Percentiles rank a stretch among this genome's conserved stretches.
Conservation (phyloP, 2,797 vertebrate species). For the Setipinna tenuifilis region DNA sequence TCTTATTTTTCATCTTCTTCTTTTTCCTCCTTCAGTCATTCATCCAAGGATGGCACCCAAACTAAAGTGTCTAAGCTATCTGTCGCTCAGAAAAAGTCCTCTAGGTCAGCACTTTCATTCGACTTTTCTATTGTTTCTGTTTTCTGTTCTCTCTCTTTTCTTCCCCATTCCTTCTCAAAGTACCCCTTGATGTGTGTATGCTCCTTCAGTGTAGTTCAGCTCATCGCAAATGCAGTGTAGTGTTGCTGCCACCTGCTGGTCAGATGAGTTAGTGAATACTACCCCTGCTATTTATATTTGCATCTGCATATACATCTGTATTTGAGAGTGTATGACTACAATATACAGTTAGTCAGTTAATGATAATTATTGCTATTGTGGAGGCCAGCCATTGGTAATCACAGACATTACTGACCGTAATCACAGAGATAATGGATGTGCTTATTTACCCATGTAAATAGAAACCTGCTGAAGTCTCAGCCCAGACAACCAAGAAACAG, state of each 20-base stretch:
- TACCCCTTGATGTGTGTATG: constrained; percentile 2
- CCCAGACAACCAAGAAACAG: neutral
- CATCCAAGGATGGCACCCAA: constrained; percentile 79
- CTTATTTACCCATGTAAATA: neutral
- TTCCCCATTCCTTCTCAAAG: neutral
- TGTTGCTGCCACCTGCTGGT: neutral
- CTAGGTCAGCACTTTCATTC: constrained; percentile 79
- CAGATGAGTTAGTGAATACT: neutral
- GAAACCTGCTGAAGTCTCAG: neutral
- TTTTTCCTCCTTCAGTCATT: constrained; percentile 53
- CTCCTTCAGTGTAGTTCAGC: neutral
- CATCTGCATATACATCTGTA: neutral
- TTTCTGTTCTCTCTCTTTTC: neutral
- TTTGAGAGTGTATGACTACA: neutral
- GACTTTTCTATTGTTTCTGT: constrained; percentile 14
- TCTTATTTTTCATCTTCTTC: constrained; percentile 24
- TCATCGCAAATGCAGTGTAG: neutral
- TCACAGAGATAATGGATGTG: neutral
- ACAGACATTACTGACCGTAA: neutral
- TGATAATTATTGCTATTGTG: too few species aligned
- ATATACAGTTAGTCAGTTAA: neutral
- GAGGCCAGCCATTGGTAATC: neutral
- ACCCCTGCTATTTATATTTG: neutral
- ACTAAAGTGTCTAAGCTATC: constrained; percentile 82
- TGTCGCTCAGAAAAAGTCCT: constrained; percentile 83